These are phyloP conservation scores for Drosophila bunnanda DNA, from an alignment of 2,888 invertebrate genomes.

Conservation along the genomic window DNA sequence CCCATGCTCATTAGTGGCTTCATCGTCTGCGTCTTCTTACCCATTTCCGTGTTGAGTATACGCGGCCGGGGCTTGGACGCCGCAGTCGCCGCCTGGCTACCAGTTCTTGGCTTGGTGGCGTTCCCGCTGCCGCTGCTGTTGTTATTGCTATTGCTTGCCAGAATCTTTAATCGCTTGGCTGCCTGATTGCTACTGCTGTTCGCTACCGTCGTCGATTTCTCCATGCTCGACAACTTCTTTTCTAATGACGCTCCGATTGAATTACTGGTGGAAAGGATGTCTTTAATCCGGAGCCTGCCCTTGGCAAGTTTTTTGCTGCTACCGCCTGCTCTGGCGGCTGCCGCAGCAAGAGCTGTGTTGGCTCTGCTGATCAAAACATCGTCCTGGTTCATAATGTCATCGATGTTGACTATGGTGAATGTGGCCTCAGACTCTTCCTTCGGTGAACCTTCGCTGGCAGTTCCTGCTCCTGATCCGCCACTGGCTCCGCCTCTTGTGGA, in stretches of 20 bases:
- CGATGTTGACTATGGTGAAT: conserved; percentile 84
- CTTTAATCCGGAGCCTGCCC: conserved; percentile 26
- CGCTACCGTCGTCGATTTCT: neutral
- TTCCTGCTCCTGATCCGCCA: neutral
- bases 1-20: conserved; percentile 81
- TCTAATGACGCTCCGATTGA: neutral
- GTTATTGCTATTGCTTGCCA: conserved; percentile 24
- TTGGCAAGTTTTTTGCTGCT: conserved; percentile 39
- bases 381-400: conserved; percentile 84
- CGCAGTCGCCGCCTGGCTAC: neutral
- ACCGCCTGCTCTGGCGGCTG: neutral
- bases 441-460: neutral
- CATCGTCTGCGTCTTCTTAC: conserved; percentile 79
- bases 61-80: conserved; percentile 79
- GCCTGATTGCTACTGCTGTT: conserved; percentile 1
- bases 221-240: conserved; percentile 9
- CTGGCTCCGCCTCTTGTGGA: neutral
- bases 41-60: conserved; percentile 83
- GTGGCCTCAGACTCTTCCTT: conserved; percentile 57
- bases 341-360: conserved; percentile 17
- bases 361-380: conserved; percentile 78
- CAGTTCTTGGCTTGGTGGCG: neutral
- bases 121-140: conserved; percentile 4
- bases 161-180: conserved; percentile 27
- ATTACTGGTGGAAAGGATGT: conserved; percentile 5